Percentiles rank a stretch among this genome's conserved stretches.
These are phyloP conservation scores for Schizotus pectinicornis DNA, from an alignment of 2,888 invertebrate species.

Conservation along the genomic window DNA sequence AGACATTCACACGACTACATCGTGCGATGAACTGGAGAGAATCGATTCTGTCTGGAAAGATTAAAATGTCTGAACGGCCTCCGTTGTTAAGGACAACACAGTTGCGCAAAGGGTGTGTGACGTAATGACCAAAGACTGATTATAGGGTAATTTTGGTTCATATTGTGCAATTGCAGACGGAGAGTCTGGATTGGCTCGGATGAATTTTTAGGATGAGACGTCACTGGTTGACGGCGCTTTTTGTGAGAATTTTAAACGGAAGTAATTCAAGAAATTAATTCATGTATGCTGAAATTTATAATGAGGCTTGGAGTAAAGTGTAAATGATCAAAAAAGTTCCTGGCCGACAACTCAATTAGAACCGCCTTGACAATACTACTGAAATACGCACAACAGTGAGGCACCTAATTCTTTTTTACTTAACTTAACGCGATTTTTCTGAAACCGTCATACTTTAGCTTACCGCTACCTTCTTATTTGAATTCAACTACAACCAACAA, in stretches of 20 bases:
- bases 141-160: no score
- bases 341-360: slow-evolving; percentile 23
- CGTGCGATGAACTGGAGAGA: slow-evolving; percentile 49
- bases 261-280: slow-evolving; percentile 18
- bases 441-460: no score
- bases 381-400: slow-evolving; percentile 3
- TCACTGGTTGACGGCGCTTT: not conserved
- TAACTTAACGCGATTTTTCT: no score
- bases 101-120: slow-evolving; percentile 17
- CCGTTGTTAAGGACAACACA: slow-evolving; percentile 15
- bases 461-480: no score
- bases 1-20: slow-evolving; percentile 50
- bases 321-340: slow-evolving; percentile 20
- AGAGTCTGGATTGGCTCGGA: not conserved
- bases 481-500: no score
- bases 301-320: slow-evolving; percentile 8
- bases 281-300: slow-evolving; percentile 16
- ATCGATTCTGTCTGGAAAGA: slow-evolving; percentile 29
- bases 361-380: slow-evolving; percentile 11
- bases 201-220: not conserved
- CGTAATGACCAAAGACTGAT: not conserved
- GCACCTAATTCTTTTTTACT: slow-evolving; percentile 6
- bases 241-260: slow-evolving; percentile 14
- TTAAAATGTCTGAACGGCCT: slow-evolving; percentile 7
- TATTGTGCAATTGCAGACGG: not conserved